Evolutionary conservation across 2,113 vertebrate species (phyloP).

Genomic region (Gopherus evgoodei): DNA sequence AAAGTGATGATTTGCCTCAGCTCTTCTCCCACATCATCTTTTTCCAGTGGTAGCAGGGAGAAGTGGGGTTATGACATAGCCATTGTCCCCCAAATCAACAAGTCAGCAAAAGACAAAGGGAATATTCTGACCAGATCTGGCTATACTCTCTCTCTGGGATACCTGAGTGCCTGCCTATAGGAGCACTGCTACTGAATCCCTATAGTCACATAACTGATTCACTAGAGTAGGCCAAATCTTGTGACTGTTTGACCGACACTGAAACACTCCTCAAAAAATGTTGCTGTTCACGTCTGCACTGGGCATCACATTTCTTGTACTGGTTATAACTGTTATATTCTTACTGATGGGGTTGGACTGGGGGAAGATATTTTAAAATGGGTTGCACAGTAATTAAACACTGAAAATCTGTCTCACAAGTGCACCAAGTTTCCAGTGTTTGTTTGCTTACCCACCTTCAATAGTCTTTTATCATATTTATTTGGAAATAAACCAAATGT

Average conservation of each 20-base stretch:
- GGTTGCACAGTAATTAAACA: background rate
- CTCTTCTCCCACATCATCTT: background rate
- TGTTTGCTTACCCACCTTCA: background rate
- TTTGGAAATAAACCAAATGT: slow-evolving; percentile 27
- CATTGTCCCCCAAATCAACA: background rate
- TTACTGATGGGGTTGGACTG: no score
- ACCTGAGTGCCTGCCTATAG: background rate
- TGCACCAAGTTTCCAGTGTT: background rate
- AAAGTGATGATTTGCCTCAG: background rate
- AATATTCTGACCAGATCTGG: background rate
- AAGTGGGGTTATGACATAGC: background rate
- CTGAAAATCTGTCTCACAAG: background rate
- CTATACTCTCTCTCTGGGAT: fast-evolving
- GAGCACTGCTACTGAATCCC: background rate
- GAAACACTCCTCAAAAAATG: background rate
- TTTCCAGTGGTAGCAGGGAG: background rate
- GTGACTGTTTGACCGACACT: background rate
- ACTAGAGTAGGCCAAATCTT: background rate
- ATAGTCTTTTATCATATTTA: background rate
- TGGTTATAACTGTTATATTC: background rate
- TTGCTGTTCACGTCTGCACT: background rate
- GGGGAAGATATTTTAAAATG: background rate
- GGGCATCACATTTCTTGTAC: background rate
- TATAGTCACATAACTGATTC: background rate
- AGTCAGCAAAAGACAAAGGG: background rate